phyloP scores from a whole-genome alignment of 2,888 invertebrate genomes.

The Abrostola triplasia region DNA sequence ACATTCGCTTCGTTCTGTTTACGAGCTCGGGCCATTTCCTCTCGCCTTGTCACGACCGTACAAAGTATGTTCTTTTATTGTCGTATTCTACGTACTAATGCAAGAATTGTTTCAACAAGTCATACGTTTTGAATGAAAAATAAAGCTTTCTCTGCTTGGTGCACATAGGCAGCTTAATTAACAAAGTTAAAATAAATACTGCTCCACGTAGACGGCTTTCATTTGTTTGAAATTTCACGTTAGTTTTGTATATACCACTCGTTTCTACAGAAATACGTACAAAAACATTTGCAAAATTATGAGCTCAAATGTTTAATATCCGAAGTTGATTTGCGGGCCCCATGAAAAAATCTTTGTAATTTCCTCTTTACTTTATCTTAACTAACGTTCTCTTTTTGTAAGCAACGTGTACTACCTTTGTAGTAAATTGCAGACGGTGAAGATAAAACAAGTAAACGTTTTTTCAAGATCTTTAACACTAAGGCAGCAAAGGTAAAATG shows the following conservation, averaged over 20 bases:
- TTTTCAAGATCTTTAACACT: conserved; percentile 36
- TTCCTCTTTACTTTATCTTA: conserved; percentile 25
- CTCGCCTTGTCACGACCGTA: conserved; percentile 25
- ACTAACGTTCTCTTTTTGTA: conserved; percentile 13
- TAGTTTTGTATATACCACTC: conserved; percentile 1
- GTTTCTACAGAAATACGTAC: conserved; percentile 7
- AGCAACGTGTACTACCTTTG: conserved; percentile 13
- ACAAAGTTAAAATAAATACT: conserved; percentile 20
- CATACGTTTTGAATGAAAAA: conserved; percentile 3
- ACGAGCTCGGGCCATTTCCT: conserved; percentile 51
- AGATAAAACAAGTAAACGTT: conserved; percentile 31
- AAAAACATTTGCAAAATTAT: conserved; percentile 7
- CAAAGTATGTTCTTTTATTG: conserved; percentile 31
- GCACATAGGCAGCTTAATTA: conserved; percentile 13
- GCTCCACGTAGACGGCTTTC: neutral
- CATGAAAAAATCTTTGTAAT: conserved; percentile 25
- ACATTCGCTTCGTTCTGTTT: conserved; percentile 34
- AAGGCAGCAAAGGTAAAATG: no score
- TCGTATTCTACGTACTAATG: neutral
- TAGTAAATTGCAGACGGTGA: conserved; percentile 13
- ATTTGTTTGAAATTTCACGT: conserved; percentile 9
- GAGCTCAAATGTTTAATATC: conserved; percentile 39
- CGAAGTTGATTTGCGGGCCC: conserved; percentile 35
- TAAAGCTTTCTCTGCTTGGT: neutral
- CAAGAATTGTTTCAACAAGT: conserved; percentile 3